phyloP scores from a whole-genome alignment of 2,888 invertebrate species.

The Tachina lurida region DNA sequence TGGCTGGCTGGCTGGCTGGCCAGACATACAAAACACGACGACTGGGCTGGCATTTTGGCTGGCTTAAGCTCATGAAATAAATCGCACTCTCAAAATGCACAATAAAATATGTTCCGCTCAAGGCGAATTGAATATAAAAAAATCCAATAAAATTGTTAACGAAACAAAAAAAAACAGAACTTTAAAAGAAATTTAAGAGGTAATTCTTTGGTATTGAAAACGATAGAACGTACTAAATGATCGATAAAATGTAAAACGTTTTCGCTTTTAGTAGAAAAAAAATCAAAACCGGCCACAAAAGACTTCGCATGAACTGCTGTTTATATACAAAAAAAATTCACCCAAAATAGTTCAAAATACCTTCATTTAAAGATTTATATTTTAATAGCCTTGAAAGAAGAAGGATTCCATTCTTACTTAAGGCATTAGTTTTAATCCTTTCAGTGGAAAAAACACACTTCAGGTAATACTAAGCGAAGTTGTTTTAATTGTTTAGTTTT shows the following conservation, averaged over 20 bases:
- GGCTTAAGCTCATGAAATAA: conserved; percentile 61
- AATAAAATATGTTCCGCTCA: conserved; percentile 47
- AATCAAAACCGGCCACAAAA: background rate
- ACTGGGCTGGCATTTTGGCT: conserved; percentile 43
- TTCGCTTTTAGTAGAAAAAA: background rate
- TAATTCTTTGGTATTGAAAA: conserved; percentile 54
- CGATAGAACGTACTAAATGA: conserved; percentile 66
- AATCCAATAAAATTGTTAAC: conserved; percentile 50
- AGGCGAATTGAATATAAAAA: conserved; percentile 54
- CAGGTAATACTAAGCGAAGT: too few species aligned
- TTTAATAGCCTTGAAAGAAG: conserved; percentile 52
- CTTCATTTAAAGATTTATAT: conserved; percentile 39
- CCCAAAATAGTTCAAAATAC: conserved; percentile 33
- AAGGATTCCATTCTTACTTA: background rate
- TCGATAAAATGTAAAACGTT: conserved; percentile 60
- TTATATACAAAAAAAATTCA: conserved; percentile 4
- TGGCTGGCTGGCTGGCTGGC: conserved; percentile 13
- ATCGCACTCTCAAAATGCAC: conserved; percentile 58
- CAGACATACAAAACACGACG: conserved; percentile 43
- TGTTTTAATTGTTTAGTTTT: background rate
- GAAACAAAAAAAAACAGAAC: background rate
- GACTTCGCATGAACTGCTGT: conserved; percentile 57
- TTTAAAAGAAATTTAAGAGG: conserved; percentile 25
- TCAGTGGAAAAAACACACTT: background rate
- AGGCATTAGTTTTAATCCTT: background rate